Evolutionary conservation across 1,140 invertebrate genomes (phyloP).

Genomic region (Drosophila setifemur): DNA sequence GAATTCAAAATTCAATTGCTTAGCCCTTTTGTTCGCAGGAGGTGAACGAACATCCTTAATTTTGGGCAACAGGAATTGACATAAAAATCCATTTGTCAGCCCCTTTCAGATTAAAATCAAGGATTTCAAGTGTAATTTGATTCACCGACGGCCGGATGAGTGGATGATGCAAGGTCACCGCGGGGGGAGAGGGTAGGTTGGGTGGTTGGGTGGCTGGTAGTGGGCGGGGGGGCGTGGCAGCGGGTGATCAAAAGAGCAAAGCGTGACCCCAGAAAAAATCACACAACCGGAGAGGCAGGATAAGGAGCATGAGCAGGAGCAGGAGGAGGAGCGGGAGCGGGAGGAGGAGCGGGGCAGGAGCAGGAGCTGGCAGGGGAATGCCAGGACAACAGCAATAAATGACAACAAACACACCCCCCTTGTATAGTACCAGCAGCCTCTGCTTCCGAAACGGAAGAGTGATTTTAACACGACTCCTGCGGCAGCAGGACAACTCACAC

Average conservation of each 20-base stretch:
- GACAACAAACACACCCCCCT: slow-evolving; percentile 77
- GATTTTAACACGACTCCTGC: slow-evolving; percentile 66
- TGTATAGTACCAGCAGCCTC: slow-evolving; percentile 1
- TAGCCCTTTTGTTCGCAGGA: slow-evolving; percentile 56
- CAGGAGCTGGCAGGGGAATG: neutral
- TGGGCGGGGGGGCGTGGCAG: neutral
- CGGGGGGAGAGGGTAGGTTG: neutral
- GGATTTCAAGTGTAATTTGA: slow-evolving; percentile 82
- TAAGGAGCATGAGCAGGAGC: neutral
- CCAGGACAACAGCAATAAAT: slow-evolving; percentile 76
- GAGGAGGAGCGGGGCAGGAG: slow-evolving; percentile 8
- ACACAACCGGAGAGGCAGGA: slow-evolving; percentile 39
- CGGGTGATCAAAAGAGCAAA: slow-evolving; percentile 70
- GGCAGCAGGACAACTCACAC: slow-evolving; percentile 33
- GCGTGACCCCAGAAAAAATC: slow-evolving; percentile 79
- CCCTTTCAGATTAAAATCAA: slow-evolving; percentile 82
- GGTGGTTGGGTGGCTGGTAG: slow-evolving; percentile 9
- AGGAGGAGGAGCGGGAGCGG: neutral
- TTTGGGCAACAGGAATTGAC: slow-evolving; percentile 76
- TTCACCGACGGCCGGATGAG: slow-evolving; percentile 49
- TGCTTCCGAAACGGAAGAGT: slow-evolving; percentile 63
- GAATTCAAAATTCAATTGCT: slow-evolving; percentile 82
- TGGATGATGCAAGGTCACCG: slow-evolving; percentile 13
- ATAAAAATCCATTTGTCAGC: slow-evolving; percentile 81
- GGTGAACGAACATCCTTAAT: no score